phyloP scores from a whole-genome alignment of 1,140 invertebrate species.

The Heterodera schachtii region DNA sequence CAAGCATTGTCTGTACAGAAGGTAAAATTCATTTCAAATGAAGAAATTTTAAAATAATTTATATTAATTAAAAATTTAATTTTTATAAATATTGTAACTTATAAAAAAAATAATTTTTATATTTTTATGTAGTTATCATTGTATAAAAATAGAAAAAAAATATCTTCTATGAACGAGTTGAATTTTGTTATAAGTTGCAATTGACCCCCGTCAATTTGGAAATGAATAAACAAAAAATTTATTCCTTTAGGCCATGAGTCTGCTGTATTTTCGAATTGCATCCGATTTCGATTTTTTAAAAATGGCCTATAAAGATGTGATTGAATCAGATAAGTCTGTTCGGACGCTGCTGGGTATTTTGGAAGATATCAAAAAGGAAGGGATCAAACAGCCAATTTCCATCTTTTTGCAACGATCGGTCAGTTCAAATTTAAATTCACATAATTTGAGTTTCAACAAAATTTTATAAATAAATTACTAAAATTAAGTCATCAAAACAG shows the following conservation, averaged over 20 bases:
- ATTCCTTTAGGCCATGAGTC: constrained; percentile 60
- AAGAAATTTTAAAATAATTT: not conserved
- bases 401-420: constrained; percentile 63
- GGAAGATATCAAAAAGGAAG: constrained; percentile 44
- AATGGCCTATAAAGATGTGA: constrained; percentile 56
- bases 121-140: not conserved
- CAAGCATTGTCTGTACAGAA: constrained; percentile 59
- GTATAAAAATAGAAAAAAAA: not conserved
- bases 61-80: not conserved
- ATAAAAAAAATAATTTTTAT: not conserved
- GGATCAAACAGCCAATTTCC: constrained; percentile 48
- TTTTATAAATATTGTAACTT: too few relatives aligned
- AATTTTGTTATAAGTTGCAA: too few relatives aligned
- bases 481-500: too few relatives aligned
- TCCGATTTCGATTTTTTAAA: constrained; percentile 63
- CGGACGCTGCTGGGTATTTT: constrained; percentile 55
- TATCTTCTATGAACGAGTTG: not conserved
- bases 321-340: constrained; percentile 61
- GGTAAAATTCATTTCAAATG: too few relatives aligned
- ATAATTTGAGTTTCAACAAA: too few relatives aligned
- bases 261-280: constrained; percentile 60
- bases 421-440: constrained; percentile 38
- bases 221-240: too few relatives aligned
- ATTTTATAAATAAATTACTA: too few relatives aligned
- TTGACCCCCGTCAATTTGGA: too few relatives aligned